Conservation (phyloP, 2,797 vertebrate genomes). For the Pseudomugil tenellus region DNA sequence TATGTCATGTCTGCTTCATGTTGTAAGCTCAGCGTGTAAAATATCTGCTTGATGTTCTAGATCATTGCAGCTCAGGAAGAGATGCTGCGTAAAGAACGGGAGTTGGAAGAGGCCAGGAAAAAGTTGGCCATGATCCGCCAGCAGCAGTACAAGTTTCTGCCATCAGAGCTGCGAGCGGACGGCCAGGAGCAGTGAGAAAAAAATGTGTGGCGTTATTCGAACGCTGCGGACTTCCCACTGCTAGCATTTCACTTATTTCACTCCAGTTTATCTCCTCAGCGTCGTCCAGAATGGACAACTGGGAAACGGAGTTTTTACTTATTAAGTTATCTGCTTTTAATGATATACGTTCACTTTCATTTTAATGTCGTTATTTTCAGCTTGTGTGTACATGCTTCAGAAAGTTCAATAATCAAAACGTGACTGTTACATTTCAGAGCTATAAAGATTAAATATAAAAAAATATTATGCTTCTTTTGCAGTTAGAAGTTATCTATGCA, state of each 20-base stretch:
- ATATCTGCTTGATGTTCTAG: slow-evolving; percentile 73
- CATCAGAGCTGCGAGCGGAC: slow-evolving; percentile 92
- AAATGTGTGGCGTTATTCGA: slow-evolving; percentile 22
- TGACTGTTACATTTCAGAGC: slow-evolving; percentile 14
- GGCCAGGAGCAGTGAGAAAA: slow-evolving; percentile 85
- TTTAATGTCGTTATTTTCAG: slow-evolving; percentile 48
- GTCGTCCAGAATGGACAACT: slow-evolving; percentile 30
- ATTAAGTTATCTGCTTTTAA: slow-evolving; percentile 62
- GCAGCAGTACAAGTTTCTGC: slow-evolving; percentile 98
- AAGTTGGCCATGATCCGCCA: slow-evolving; percentile 94
- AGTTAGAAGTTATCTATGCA: slow-evolving; percentile 49
- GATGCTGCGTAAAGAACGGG: slow-evolving; percentile 96
- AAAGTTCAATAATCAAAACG: too few relatives aligned
- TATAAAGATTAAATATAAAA: slow-evolving; percentile 8
- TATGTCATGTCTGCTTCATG: too few relatives aligned
- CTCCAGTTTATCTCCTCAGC: slow-evolving; percentile 15
- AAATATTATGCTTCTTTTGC: slow-evolving; percentile 39
- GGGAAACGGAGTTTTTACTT: slow-evolving; percentile 4
- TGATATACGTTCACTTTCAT: slow-evolving; percentile 54
- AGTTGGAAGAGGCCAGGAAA: slow-evolving; percentile 94
- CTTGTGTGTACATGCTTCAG: slow-evolving; percentile 25
- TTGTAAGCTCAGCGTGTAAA: neutral
- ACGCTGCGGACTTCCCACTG: slow-evolving; percentile 55
- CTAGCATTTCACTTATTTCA: slow-evolving; percentile 46
- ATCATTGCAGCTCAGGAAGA: slow-evolving; percentile 98